Base-by-base conservation (phyloP, 2,113 vertebrate species). In the Anoura caudifer region DNA sequence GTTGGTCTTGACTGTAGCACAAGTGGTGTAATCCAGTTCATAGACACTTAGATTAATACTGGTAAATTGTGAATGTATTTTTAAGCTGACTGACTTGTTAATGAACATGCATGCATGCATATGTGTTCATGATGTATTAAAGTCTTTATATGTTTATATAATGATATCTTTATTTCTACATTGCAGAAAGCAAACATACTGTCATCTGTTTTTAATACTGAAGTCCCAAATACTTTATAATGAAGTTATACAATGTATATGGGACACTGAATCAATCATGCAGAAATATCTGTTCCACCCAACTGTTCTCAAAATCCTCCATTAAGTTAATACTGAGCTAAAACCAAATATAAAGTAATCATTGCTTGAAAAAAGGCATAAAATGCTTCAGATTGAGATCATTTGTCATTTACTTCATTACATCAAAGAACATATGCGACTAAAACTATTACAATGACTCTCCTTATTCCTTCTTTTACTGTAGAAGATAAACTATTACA, bases 121-220 rank as follows among this genome's bases (percentile, higher is more conserved):
- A 26, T 15, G 4, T 36, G n/a, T 76, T 94, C 36, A n/a, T 12
- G 14, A 84, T 63, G 5, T 24, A 47, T 54, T 95, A 69, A 94
- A 83, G 95, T 67, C 15, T 24, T 9, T 76, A 2, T 82, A 65
- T 77, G 36, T 75, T 11, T 54, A 91, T 73, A 12, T 31, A 95
- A 7, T 43, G 67, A 47, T 63, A 69, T 56, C 45, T 47, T 63
- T 81, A 38, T 70, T 88, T 92, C 22, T 95, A 81, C 52, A 95
- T 89, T 97, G 47, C 43, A 86, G 88, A 91, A 69, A 82, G 54
- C 75, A 97, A 92, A 76, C 80, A 93, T 52, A 89, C 56, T 96
- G 38, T 97, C 96, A 98, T 98, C 97, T 98, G 96, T 80, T 98
- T 98, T 98, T 97, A 98, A 98, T 98, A 97, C 31, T 95, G 79